Evolutionary conservation across 2,888 invertebrate species (phyloP).

Genomic region (Acleris laterana): DNA sequence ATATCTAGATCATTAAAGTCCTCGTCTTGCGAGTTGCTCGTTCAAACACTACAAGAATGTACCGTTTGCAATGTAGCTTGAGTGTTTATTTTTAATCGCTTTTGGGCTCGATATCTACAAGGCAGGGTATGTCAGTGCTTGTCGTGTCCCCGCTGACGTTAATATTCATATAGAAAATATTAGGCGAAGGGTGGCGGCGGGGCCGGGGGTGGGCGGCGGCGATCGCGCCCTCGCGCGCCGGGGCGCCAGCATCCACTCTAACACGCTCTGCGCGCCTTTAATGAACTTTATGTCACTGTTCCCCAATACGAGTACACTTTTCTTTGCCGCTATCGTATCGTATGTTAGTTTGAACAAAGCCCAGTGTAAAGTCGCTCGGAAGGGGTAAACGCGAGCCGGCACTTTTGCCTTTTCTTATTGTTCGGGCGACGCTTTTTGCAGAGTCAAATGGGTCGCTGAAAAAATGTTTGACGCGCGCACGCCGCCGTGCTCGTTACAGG

Average conservation of each 20-base stretch:
- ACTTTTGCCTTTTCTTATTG: slow-evolving; percentile 70
- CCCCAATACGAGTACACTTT: slow-evolving; percentile 81
- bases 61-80: neutral
- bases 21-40: too few relatives aligned
- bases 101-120: slow-evolving; percentile 9
- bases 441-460: slow-evolving; percentile 58
- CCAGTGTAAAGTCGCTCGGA: slow-evolving; percentile 71
- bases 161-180: slow-evolving; percentile 75
- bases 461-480: slow-evolving; percentile 45
- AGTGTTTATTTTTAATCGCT: slow-evolving; percentile 13
- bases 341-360: slow-evolving; percentile 77
- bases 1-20: too few relatives aligned
- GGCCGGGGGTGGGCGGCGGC: slow-evolving; percentile 50
- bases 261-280: slow-evolving; percentile 81
- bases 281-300: slow-evolving; percentile 82
- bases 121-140: slow-evolving; percentile 45
- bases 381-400: slow-evolving; percentile 68
- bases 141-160: slow-evolving; percentile 53
- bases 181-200: slow-evolving; percentile 52
- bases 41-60: too few relatives aligned
- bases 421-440: slow-evolving; percentile 62
- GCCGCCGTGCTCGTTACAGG: slow-evolving; percentile 10
- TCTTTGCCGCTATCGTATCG: slow-evolving; percentile 71
- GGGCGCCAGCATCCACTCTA: slow-evolving; percentile 71
- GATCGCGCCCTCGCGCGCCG: slow-evolving; percentile 61